These are phyloP conservation scores for Rotaria sp. DNA, from an alignment of 2,888 invertebrate species.

Conservation along the genomic window DNA sequence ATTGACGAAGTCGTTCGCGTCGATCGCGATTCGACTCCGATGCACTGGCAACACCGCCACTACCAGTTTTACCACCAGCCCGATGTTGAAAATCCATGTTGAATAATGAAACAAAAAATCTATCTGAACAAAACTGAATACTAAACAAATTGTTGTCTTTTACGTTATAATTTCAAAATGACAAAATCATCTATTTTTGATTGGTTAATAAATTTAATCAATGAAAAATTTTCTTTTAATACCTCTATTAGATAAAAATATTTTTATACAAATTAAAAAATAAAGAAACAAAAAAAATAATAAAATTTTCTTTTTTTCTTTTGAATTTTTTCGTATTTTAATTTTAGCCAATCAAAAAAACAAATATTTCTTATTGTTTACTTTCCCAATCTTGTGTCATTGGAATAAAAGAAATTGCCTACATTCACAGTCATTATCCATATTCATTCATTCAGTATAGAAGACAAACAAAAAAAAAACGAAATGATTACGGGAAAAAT, in stretches of 20 bases:
- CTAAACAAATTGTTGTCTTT: too few species aligned
- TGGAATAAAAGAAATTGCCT: background rate
- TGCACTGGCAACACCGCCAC: constrained; percentile 96
- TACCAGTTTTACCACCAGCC: constrained; percentile 90
- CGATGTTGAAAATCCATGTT: constrained; percentile 32
- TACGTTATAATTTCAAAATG: too few species aligned
- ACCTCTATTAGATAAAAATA: too few species aligned
- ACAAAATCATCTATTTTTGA: too few species aligned
- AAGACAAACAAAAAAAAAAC: background rate
- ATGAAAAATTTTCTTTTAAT: too few species aligned
- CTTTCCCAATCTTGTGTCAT: background rate
- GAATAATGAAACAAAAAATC: too few species aligned
- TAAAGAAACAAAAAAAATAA: too few species aligned
- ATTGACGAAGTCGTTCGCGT: constrained; percentile 82
- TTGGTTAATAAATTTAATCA: too few species aligned
- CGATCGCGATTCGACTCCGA: constrained; percentile 95
- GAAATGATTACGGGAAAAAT: background rate
- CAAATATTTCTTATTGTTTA: background rate
- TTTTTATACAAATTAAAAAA: too few species aligned
- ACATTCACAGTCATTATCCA: background rate
- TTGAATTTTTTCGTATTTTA: background rate
- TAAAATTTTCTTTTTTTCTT: background rate
- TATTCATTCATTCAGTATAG: background rate
- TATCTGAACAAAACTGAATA: too few species aligned
- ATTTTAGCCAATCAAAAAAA: background rate